Base-by-base conservation (phyloP, 1,140 invertebrate genomes). In the Calliphora vicina region DNA sequence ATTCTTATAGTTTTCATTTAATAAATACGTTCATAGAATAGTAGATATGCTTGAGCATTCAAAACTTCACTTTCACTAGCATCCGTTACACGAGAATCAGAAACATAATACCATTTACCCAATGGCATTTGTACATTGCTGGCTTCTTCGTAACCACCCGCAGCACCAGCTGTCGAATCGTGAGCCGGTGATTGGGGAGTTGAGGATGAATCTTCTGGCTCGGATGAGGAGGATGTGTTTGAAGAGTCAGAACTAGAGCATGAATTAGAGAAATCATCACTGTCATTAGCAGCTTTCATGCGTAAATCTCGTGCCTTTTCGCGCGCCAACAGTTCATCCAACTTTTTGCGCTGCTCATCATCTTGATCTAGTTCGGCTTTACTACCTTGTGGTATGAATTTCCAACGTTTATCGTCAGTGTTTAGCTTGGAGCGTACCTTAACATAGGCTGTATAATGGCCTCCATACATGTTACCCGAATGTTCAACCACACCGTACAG, bases 391-490 rank as follows among this genome's bases (percentile, higher is more conserved):
- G 94, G 93, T 85, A 96, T 86, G 88, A 95, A 95, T 80, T 93
- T 92, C 94, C 94, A 95, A 3, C 94, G 91, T 4, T 92, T 92
- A 86, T 95, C 94, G 13, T 93, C 91, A 3, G 91, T 86, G 42
- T 91, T 90, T 42, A 95, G 87, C 9, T 92, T 91, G 9, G 92
- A 85, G 50, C 89, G 85, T 85, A 96, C 95, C 91, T 97, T 97
- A 1, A 97, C 96, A 88, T 98, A 99, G 9, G 98, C 97, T n/a
- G 97, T 96, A 89, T 99, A 99, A 91, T 99, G 98, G 4, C 98
- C 98, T 76, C 96, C 95, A 86, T 95, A 94, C 84, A 99, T 93
- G 17, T 94, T 94, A 3, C 98, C 98, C 83, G 94, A 96, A 88
- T 99, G 98, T 88, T 97, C 97, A 17, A 99, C 97, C 9, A 99